These are phyloP conservation scores for Tetraodon nigroviridis DNA, from an alignment of 2,113 vertebrate genomes.

Conservation along the genomic window DNA sequence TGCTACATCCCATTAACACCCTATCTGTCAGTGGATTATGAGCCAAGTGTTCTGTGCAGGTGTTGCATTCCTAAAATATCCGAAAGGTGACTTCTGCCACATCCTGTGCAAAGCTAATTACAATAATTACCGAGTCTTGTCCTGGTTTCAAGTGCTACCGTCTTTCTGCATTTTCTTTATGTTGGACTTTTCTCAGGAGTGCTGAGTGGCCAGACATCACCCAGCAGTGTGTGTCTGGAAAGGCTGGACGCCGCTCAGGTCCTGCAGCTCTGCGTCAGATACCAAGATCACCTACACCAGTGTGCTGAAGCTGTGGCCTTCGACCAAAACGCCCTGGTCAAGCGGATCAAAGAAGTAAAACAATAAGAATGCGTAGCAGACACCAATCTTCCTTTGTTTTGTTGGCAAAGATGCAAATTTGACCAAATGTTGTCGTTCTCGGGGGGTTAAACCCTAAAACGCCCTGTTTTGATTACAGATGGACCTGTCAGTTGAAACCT, in stretches of 20 bases:
- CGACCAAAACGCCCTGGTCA: slow-evolving; percentile 95
- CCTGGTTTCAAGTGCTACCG: not conserved
- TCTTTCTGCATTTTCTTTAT: not conserved
- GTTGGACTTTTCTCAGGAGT: slow-evolving; percentile 72
- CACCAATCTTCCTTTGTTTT: not conserved
- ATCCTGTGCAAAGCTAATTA: slow-evolving; percentile 5
- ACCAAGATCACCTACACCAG: slow-evolving; percentile 95
- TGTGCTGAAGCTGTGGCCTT: slow-evolving; percentile 96
- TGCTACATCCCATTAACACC: slow-evolving; percentile 9
- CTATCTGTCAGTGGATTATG: slow-evolving; percentile 14
- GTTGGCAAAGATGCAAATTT: not conserved
- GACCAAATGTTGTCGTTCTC: too few species aligned
- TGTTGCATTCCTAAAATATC: slow-evolving; percentile 23
- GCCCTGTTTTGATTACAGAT: slow-evolving; percentile 72
- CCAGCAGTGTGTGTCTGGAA: slow-evolving; percentile 83
- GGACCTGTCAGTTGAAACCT: slow-evolving; percentile 90
- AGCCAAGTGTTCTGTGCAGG: slow-evolving; percentile 21
- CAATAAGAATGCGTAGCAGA: too few species aligned
- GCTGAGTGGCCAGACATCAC: slow-evolving; percentile 90
- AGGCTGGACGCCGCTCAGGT: slow-evolving; percentile 89
- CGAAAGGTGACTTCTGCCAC: slow-evolving; percentile 9
- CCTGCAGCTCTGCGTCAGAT: slow-evolving; percentile 89
- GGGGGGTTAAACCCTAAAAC: too few species aligned
- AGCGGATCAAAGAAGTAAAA: slow-evolving; percentile 92
- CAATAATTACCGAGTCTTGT: slow-evolving; percentile 7